Evolutionary conservation across 2,113 vertebrate genomes (phyloP).

Genomic region (Ammodytes marinus): DNA sequence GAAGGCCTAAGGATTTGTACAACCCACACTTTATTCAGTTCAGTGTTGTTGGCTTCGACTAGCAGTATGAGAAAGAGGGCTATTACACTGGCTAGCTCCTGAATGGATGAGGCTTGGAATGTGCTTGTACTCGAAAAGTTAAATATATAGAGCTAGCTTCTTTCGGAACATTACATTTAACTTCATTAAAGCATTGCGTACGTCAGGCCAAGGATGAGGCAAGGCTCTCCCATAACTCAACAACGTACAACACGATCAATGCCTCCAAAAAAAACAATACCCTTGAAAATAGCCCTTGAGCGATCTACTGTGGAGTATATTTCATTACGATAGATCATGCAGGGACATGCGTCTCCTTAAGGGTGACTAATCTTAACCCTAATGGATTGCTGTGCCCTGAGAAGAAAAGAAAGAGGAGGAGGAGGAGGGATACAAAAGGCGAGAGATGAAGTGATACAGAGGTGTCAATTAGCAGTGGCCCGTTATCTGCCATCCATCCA

Average conservation of each 20-base stretch:
- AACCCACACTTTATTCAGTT: conserved; percentile 37
- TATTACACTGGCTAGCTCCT: conserved; percentile 3
- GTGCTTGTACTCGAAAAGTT: background rate
- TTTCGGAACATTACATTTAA: background rate
- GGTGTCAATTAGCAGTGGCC: conserved; percentile 69
- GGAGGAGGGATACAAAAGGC: conserved; percentile 57
- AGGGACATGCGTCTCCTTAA: conserved; percentile 41
- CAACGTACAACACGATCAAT: conserved; percentile 24
- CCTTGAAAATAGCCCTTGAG: conserved; percentile 42
- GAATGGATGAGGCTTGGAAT: background rate
- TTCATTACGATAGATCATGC: conserved; percentile 56
- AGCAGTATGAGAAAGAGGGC: background rate
- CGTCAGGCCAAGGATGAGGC: background rate
- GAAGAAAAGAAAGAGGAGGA: conserved; percentile 41
- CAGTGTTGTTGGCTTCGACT: conserved; percentile 4
- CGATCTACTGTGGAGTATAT: conserved; percentile 51
- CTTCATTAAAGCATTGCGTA: background rate
- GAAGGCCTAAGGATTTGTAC: conserved; percentile 45
- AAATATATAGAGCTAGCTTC: background rate
- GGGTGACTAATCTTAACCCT: conserved; percentile 49
- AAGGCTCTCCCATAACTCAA: background rate
- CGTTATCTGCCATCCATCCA: conserved; percentile 67
- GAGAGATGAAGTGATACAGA: conserved; percentile 65
- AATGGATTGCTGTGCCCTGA: conserved; percentile 59
- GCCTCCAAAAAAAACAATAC: conserved; percentile 44